phyloP scores from a whole-genome alignment of 2,888 invertebrate species.

The Lochmaea crataegi region DNA sequence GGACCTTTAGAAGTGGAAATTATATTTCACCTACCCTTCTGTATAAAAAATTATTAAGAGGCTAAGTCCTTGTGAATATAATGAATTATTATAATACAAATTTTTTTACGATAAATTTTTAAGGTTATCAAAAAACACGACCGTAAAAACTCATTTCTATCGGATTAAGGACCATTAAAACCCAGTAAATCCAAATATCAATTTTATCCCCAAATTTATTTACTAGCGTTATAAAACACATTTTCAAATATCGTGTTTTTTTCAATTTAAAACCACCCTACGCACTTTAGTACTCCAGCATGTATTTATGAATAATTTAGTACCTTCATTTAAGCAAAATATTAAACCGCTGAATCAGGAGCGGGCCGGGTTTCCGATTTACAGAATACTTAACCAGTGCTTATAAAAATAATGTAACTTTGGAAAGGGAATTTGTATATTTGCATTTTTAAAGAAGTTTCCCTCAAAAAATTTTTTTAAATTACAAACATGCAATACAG shows the following conservation, averaged over 20 bases:
- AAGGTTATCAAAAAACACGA: neutral
- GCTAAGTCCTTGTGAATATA: too few species aligned
- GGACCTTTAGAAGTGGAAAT: too few species aligned
- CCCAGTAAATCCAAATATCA: conserved; percentile 14
- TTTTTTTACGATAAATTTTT: too few species aligned
- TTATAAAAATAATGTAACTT: neutral
- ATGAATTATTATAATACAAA: too few species aligned
- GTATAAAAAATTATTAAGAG: too few species aligned
- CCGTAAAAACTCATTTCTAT: neutral
- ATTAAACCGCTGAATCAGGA: conserved; percentile 19
- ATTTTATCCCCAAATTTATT: conserved; percentile 24
- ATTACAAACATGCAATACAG: too few species aligned
- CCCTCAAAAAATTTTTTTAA: too few species aligned
- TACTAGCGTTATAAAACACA: conserved; percentile 10
- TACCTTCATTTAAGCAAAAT: conserved; percentile 25
- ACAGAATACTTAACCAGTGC: neutral
- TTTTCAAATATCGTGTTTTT: conserved; percentile 8
- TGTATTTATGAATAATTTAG: conserved; percentile 32
- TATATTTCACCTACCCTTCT: too few species aligned
- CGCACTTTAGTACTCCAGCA: conserved; percentile 27
- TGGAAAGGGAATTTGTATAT: too few species aligned
- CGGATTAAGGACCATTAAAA: conserved; percentile 7
- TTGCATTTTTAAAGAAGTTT: too few species aligned
- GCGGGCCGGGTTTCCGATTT: neutral
- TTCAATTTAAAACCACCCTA: conserved; percentile 20